Percentiles rank a stretch among this genome's conserved stretches.
phyloP scores from a whole-genome alignment of 2,113 vertebrate species.

The Heteronetta atricapilla region DNA sequence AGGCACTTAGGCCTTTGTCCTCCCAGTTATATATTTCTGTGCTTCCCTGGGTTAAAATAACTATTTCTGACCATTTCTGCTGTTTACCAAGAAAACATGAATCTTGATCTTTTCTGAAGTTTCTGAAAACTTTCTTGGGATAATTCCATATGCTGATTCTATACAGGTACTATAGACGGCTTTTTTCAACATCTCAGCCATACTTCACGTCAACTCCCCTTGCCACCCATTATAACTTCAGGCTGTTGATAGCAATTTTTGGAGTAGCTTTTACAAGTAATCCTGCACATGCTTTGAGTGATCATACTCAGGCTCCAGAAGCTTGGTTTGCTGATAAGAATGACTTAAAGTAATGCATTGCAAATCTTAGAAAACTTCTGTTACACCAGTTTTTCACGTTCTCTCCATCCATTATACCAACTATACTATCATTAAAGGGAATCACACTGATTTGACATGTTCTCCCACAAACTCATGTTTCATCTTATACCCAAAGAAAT shows the following conservation, averaged over 20 bases:
- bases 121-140: neutral
- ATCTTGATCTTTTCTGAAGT: neutral
- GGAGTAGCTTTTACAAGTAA: neutral
- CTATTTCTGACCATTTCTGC: neutral
- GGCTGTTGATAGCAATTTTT: neutral
- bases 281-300: neutral
- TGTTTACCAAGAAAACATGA: neutral
- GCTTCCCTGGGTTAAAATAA: neutral
- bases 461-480: constrained; percentile 3
- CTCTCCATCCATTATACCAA: neutral
- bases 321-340: neutral
- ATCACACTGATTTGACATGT: neutral
- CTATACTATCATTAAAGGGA: neutral
- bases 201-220: neutral
- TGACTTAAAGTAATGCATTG: neutral
- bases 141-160: accelerated
- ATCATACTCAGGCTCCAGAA: neutral
- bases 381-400: neutral
- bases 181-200: neutral
- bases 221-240: neutral
- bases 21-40: neutral
- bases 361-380: neutral
- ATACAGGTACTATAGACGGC: neutral
- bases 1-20: neutral
- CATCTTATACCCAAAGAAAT: neutral